Evolutionary conservation across 2,797 vertebrate species (phyloP).

Genomic region (Melopsittacus undulatus): DNA sequence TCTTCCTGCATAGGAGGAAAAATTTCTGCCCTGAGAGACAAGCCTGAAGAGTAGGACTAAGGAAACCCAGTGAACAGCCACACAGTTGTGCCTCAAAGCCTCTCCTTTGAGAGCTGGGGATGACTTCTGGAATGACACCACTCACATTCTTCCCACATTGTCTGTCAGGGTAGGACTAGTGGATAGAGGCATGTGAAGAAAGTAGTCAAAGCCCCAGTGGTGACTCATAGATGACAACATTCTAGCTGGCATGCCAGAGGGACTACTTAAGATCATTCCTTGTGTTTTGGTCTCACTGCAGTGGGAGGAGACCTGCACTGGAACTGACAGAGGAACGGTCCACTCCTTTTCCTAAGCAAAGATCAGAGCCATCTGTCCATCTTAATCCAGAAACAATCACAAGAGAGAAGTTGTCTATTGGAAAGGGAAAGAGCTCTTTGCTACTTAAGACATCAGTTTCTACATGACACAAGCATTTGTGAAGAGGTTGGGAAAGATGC

Average conservation of each 20-base stretch:
- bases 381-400: not conserved
- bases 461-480: not conserved
- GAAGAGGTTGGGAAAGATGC: not conserved
- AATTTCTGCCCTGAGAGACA: not conserved
- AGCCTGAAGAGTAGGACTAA: not conserved
- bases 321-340: not conserved
- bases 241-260: not conserved
- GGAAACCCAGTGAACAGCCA: not conserved
- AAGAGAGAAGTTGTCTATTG: not conserved
- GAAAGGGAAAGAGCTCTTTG: not conserved
- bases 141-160: slow-evolving; percentile 36
- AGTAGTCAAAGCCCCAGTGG: not conserved
- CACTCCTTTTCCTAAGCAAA: not conserved
- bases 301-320: not conserved
- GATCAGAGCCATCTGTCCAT: not conserved
- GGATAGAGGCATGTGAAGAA: slow-evolving; percentile 29
- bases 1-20: not conserved
- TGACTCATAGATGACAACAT: slow-evolving; percentile 1
- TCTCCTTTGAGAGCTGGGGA: not conserved
- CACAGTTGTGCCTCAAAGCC: not conserved
- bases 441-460: not conserved
- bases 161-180: not conserved
- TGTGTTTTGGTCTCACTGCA: not conserved
- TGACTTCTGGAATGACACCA: slow-evolving; percentile 7
- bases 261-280: not conserved